These are phyloP conservation scores for Erethizon dorsatum DNA, from an alignment of 2,797 vertebrate species.

Conservation along the genomic window DNA sequence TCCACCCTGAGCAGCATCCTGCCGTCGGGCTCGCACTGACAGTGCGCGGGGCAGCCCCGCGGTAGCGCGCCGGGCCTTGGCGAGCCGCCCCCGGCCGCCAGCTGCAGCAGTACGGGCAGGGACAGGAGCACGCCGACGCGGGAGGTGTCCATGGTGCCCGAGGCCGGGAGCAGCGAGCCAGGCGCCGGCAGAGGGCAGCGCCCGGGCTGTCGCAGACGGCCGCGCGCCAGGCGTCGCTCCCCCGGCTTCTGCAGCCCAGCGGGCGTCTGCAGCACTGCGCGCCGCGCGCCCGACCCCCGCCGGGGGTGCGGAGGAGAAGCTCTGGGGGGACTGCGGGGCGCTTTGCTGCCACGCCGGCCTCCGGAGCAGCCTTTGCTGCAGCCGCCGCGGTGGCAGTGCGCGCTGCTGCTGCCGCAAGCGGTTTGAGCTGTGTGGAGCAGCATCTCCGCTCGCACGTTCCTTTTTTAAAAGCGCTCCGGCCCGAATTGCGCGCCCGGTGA, in stretches of 20 bases:
- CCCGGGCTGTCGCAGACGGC: neutral
- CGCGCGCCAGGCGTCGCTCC: neutral
- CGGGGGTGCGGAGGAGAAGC: constrained; percentile 7
- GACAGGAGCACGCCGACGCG: constrained; percentile 67
- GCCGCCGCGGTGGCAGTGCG: constrained; percentile 21
- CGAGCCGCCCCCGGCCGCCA: constrained; percentile 57
- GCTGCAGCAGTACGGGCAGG: constrained; percentile 75
- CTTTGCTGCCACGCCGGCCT: neutral
- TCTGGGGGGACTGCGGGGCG: constrained; percentile 33
- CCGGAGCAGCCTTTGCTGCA: constrained; percentile 21
- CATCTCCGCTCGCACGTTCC: constrained; percentile 88
- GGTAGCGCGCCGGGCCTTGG: constrained; percentile 61
- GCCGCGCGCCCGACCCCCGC: constrained; percentile 3
- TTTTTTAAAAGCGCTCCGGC: constrained; percentile 89
- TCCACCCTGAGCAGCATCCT: constrained; percentile 91
- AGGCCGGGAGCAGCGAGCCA: neutral
- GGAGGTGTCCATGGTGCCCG: constrained; percentile 88
- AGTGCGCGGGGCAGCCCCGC: constrained; percentile 90
- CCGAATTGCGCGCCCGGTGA: constrained; percentile 91
- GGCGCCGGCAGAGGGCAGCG: neutral
- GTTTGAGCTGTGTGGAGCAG: constrained; percentile 83
- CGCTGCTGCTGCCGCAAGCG: constrained; percentile 67
- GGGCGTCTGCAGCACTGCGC: neutral
- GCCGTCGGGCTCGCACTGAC: constrained; percentile 92
- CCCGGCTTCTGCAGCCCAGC: neutral